Percentiles rank a stretch among this genome's conserved stretches.
These are phyloP conservation scores for Scomber scombrus DNA, from an alignment of 2,113 vertebrate genomes.

Conservation along the genomic window DNA sequence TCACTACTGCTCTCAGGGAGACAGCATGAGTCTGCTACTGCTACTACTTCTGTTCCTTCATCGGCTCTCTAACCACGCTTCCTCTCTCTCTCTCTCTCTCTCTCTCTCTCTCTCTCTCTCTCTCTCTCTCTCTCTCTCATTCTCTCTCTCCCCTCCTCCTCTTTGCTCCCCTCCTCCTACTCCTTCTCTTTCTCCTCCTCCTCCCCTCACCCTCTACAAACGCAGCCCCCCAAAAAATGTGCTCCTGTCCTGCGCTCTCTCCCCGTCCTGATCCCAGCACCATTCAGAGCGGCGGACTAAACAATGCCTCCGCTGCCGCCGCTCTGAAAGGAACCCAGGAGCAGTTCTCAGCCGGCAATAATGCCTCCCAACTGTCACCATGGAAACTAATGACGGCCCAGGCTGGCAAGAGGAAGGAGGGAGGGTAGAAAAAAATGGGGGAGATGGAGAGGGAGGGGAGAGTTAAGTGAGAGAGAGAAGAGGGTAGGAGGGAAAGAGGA, in stretches of 20 bases:
- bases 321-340: slow-evolving; percentile 88
- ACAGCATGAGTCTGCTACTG: slow-evolving; percentile 55
- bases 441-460: slow-evolving; percentile 49
- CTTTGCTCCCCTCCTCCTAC: slow-evolving; percentile 21
- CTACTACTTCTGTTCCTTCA: slow-evolving; percentile 68
- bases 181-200: slow-evolving; percentile 50
- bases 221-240: slow-evolving; percentile 50
- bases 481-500: slow-evolving; percentile 60
- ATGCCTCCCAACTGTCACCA: slow-evolving; percentile 90
- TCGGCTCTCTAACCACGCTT: slow-evolving; percentile 66
- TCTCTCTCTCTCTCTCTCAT: slow-evolving; percentile 33
- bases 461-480: slow-evolving; percentile 71
- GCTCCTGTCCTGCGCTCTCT: slow-evolving; percentile 67
- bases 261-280: slow-evolving; percentile 73
- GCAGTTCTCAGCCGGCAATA: slow-evolving; percentile 89
- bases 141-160: slow-evolving; percentile 34
- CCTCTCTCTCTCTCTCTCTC: slow-evolving; percentile 47
- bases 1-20: slow-evolving; percentile 33
- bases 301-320: slow-evolving; percentile 83
- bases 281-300: slow-evolving; percentile 79
- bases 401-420: slow-evolving; percentile 59
- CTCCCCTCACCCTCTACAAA: slow-evolving; percentile 56
- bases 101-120: slow-evolving; percentile 31
- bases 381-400: slow-evolving; percentile 91
- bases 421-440: slow-evolving; percentile 8